Evolutionary conservation across 2,888 invertebrate genomes (phyloP), one percentile per base, ranked within the genome.

Genomic region (Morpho achilles): DNA sequence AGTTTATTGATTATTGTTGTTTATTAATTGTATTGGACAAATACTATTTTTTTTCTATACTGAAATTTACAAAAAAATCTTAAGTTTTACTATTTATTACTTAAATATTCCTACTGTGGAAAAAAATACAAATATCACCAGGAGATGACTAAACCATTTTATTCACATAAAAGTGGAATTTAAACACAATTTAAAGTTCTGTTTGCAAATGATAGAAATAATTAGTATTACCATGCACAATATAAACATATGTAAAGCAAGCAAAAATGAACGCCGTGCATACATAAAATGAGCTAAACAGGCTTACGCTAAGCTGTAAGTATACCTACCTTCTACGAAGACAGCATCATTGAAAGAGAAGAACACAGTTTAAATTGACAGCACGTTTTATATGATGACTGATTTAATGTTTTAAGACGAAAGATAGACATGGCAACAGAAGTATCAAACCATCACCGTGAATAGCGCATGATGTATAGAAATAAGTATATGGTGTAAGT

Each of bases 371-470:
- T 63, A 61, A 63, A 57, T 59, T 57, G 46, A 70, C 65, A 70
- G 63, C 56, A 67, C 58, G 61, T 71, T 68, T 70, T 69, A 69
- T 61, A 67, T 70, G 70, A 60, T 57, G 56, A 50, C 42, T 57
- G 55, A 45, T 56, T 41, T 64, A 72, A 68, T 71, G 66, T 73
- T 62, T 69, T 67, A 62, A 76, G 71, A 74, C 71, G 79, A 75
- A 80, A 75, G 58, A 68, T 58, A 70, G 67, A 69, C 51, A 65
- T 65, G 67, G 77, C 71, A 47, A 58, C 63, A 60, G 52, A 60
- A 82, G 86, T 87, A 89, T 88, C 89, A 88, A 89, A 89, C 89
- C 89, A 84, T 84, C 89, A 90, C 89, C 89, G 78, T 84, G 83
- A 84, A 76, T 78, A 80, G 79, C 76, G 67, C 61, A 52, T 56